phyloP scores from a whole-genome alignment of 2,888 invertebrate species.

The Dryobota labecula region DNA sequence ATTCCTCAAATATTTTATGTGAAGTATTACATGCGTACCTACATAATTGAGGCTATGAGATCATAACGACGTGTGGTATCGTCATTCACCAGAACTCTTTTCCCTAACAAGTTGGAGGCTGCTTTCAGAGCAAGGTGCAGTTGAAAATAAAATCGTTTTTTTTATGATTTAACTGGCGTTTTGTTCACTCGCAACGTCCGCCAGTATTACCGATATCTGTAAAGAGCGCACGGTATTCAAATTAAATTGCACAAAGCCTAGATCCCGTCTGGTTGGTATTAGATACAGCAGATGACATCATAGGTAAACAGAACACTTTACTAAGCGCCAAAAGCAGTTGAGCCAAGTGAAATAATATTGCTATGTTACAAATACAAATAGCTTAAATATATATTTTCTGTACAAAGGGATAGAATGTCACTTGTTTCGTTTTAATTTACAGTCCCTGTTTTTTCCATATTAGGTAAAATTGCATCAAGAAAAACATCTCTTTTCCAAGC shows the following conservation, averaged over 20 bases:
- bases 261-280: conserved; percentile 23
- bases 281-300: conserved; percentile 33
- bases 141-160: background rate
- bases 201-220: background rate
- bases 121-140: background rate
- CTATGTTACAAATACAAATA: conserved; percentile 46
- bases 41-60: conserved; percentile 31
- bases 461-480: conserved; percentile 9
- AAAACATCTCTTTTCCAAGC: conserved; percentile 5
- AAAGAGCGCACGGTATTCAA: conserved; percentile 23
- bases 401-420: conserved; percentile 3
- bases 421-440: conserved; percentile 24
- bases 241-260: conserved; percentile 46
- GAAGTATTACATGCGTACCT: conserved; percentile 7
- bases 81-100: background rate
- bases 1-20: conserved; percentile 41
- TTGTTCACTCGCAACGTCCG: background rate
- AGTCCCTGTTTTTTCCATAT: conserved; percentile 3
- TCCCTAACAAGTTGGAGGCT: background rate
- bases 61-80: background rate
- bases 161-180: background rate
- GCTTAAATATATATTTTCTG: background rate
- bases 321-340: conserved; percentile 43
- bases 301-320: conserved; percentile 27
- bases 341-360: conserved; percentile 30